Conservation (phyloP, 2,888 invertebrate genomes). For the Xylota segnis region DNA sequence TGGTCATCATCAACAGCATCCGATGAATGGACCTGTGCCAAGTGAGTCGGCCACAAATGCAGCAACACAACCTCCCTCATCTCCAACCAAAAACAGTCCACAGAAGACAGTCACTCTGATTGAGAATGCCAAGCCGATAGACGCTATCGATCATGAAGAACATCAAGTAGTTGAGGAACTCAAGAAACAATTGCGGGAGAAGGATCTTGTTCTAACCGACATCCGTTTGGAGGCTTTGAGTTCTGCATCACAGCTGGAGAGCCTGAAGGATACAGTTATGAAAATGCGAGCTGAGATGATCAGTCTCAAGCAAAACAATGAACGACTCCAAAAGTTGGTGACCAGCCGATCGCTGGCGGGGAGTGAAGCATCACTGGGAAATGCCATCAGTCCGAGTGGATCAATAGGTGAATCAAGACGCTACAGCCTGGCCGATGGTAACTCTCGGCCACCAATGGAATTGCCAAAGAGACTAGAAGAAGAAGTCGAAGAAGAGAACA, state of each 20-base stretch:
- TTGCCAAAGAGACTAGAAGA: constrained; percentile 83
- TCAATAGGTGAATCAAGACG: constrained; percentile 86
- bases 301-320: constrained; percentile 98
- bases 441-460: constrained; percentile 84
- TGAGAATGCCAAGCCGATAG: constrained; percentile 84
- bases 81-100: constrained; percentile 83
- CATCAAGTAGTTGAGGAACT: constrained; percentile 90
- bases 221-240: constrained; percentile 98
- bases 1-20: constrained; percentile 77
- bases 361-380: constrained; percentile 87
- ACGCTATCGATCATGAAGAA: constrained; percentile 83
- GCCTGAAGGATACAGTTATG: constrained; percentile 97
- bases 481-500: constrained; percentile 84
- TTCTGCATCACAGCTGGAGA: constrained; percentile 98
- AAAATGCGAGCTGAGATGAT: constrained; percentile 98
- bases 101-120: constrained; percentile 85
- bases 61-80: constrained; percentile 82
- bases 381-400: constrained; percentile 84
- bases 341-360: constrained; percentile 88
- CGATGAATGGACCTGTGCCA: constrained; percentile 74
- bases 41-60: constrained; percentile 80
- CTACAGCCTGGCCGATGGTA: constrained; percentile 87
- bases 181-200: constrained; percentile 96
- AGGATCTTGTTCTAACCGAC: constrained; percentile 98
- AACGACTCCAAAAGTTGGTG: constrained; percentile 95